Conservation (phyloP, 2,888 invertebrate genomes). For the Perizoma affinitatum region DNA sequence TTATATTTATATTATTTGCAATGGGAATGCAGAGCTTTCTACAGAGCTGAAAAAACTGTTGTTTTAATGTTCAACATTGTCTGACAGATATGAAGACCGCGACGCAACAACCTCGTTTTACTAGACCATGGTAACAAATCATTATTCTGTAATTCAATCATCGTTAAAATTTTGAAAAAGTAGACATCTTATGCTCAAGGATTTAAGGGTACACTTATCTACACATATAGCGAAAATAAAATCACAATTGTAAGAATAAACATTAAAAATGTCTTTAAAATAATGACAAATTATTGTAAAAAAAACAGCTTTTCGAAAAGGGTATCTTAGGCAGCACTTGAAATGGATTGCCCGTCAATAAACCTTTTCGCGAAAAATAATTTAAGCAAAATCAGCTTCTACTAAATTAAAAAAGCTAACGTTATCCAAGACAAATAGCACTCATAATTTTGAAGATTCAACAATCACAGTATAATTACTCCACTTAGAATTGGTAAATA, state of each 20-base stretch:
- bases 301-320: constrained; percentile 36
- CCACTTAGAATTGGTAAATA: constrained; percentile 62
- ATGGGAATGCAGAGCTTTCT: no score
- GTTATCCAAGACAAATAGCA: constrained; percentile 63
- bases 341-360: constrained; percentile 34
- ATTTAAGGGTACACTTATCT: constrained; percentile 28
- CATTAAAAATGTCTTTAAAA: constrained; percentile 15
- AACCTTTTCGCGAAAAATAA: constrained; percentile 34
- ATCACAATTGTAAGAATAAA: constrained; percentile 19
- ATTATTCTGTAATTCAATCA: constrained; percentile 20
- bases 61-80: neutral
- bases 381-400: constrained; percentile 26
- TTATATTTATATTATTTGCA: no score
- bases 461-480: constrained; percentile 57
- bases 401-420: constrained; percentile 30
- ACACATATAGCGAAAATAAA: constrained; percentile 31
- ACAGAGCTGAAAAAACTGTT: neutral
- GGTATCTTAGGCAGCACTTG: constrained; percentile 35
- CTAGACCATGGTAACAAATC: constrained; percentile 32
- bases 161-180: constrained; percentile 22
- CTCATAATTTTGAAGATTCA: constrained; percentile 49
- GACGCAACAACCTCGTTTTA: neutral
- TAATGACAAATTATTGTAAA: constrained; percentile 31
- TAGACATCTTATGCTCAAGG: constrained; percentile 26
- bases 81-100: neutral